Conservation (phyloP, 2,888 invertebrate genomes). For the Cantharis flavilabris region DNA sequence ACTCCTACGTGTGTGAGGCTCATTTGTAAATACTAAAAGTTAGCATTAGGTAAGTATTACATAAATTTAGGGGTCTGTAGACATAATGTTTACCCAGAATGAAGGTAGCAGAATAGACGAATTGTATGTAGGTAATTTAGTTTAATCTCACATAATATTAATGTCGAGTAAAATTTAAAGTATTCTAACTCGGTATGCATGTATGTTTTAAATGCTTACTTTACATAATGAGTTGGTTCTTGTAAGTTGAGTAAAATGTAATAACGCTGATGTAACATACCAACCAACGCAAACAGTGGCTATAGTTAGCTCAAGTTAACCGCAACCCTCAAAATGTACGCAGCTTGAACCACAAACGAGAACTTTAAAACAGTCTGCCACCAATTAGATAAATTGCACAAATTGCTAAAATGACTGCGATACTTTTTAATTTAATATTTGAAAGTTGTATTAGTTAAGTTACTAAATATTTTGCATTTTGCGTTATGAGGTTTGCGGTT, state of each 20-base stretch:
- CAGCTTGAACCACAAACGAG: constrained; percentile 17
- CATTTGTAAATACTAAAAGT: neutral
- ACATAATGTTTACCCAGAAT: neutral
- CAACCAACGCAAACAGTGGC: constrained; percentile 17
- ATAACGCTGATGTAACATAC: constrained; percentile 19
- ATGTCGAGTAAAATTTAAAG: neutral
- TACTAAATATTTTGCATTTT: neutral
- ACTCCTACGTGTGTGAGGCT: neutral
- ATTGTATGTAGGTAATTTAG: neutral
- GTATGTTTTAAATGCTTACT: constrained; percentile 10
- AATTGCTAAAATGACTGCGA: constrained; percentile 15
- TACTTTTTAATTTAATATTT: constrained; percentile 3
- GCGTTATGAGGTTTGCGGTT: neutral
- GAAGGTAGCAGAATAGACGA: neutral
- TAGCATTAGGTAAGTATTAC: neutral
- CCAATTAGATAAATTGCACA: constrained; percentile 12
- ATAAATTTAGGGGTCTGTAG: neutral
- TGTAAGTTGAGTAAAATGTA: constrained; percentile 11
- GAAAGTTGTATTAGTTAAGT: neutral
- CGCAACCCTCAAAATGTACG: constrained; percentile 19
- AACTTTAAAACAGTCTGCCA: constrained; percentile 17
- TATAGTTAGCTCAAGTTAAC: constrained; percentile 11
- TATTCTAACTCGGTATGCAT: constrained; percentile 6
- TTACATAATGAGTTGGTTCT: constrained; percentile 11
- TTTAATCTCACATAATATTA: neutral